These are phyloP conservation scores for Lindbergichthys nudifrons DNA, from an alignment of 2,797 vertebrate species.

Conservation along the genomic window DNA sequence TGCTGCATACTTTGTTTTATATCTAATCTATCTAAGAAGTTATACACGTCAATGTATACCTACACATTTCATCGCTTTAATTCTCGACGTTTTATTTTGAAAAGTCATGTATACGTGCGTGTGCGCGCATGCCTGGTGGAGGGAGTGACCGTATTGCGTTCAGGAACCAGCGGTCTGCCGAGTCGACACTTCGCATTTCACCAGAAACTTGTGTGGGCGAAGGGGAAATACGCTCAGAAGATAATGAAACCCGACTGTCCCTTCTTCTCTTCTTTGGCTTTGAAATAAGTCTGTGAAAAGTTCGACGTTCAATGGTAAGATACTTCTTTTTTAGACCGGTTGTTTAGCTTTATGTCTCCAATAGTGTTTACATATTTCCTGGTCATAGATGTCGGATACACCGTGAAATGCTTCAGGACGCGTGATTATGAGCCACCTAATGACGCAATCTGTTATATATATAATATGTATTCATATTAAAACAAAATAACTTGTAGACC, in stretches of 20 bases:
- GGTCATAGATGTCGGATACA: not conserved
- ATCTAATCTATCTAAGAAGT: not conserved
- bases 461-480: too few species aligned
- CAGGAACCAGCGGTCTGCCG: constrained; percentile 32
- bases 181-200: constrained; percentile 4
- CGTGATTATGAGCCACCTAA: not conserved
- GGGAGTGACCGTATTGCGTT: constrained; percentile 52
- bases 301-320: constrained; percentile 51
- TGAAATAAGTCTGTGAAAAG: not conserved
- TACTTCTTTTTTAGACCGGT: not conserved
- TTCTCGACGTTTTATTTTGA: constrained; percentile 36
- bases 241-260: constrained; percentile 8
- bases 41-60: not conserved
- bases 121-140: not conserved
- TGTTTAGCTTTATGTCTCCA: not conserved
- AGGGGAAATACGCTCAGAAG: constrained; percentile 24
- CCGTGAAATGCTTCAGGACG: not conserved
- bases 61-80: too few species aligned
- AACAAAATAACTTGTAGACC: too few species aligned
- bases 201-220: constrained; percentile 8
- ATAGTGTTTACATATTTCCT: constrained; percentile 13
- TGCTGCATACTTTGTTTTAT: not conserved
- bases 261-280: not conserved
- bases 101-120: not conserved
- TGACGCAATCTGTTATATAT: not conserved